Evolutionary conservation across 2,888 invertebrate genomes (phyloP), one percentile per base, ranked within the genome.

Genomic region (Archips xylosteana): DNA sequence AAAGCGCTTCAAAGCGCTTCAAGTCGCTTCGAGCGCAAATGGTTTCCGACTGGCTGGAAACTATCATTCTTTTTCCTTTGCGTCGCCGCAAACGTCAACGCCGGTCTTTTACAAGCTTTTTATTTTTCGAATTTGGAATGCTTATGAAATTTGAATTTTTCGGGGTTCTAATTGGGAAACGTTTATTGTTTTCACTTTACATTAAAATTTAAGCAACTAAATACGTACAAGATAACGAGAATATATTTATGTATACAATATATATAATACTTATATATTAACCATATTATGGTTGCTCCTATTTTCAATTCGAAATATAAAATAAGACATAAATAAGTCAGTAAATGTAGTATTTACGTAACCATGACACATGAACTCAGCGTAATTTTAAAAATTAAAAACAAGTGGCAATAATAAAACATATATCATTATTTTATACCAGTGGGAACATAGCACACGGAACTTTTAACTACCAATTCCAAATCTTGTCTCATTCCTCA

Each of bases 21-120:
- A 77, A 77, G 80, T 75, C 78, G 80, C 81, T 80, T 77, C 78
- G 78, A 81, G 80, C 81, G 82, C 81, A 82, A 83, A 82, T 81
- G 87, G 89, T 86, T 89, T 88, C 89, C 90, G 87, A 90, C 91
- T 91, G 88, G 92, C 89, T 92, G 92, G 80, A 85, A 86, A 80
- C 82, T 83, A 84, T 82, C 85, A 81, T 87, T 83, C 85, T 89
- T 92, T 91, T 90, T 89, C 88, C 87, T 90, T 89, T 90, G 88
- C 90, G 79, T 84, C 83, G 83, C 81, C 82, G 80, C 80, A 74
- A 79, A 84, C 83, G 84, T 86, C 86, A 45, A 63, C 82, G 83
- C 80, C 83, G 81, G 82, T 83, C 87, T 88, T 89, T 23, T 23
- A 23, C 23, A 23, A 23, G 23, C 23, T 23, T 23, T 23, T 90